These are phyloP conservation scores for Morpho deidamia DNA, from an alignment of 2,888 invertebrate species.

Conservation along the genomic window DNA sequence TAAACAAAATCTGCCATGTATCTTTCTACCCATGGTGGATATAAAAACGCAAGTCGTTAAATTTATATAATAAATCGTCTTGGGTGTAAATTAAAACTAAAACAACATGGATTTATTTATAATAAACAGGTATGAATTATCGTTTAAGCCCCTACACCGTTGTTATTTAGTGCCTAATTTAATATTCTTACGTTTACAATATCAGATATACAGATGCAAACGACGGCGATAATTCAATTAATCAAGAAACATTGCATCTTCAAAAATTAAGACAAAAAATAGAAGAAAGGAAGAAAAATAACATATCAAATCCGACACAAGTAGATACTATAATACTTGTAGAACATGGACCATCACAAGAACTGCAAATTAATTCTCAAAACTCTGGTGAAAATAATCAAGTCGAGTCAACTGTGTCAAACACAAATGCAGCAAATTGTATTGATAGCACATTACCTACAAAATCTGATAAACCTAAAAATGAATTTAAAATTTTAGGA, in stretches of 20 bases:
- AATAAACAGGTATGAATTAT: constrained; percentile 79
- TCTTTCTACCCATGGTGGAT: too few relatives aligned
- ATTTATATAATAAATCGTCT: background rate
- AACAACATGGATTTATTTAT: constrained; percentile 82
- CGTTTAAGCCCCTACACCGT: background rate
- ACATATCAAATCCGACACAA: constrained; percentile 15
- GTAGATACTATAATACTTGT: constrained; percentile 22
- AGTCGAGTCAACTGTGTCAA: background rate
- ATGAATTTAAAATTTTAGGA: constrained; percentile 83
- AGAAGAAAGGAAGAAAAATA: constrained; percentile 70
- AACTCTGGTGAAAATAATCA: constrained; percentile 7
- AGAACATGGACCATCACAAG: constrained; percentile 9
- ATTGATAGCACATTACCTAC: background rate
- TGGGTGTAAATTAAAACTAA: background rate
- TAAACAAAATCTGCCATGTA: too few relatives aligned
- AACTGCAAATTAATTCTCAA: background rate
- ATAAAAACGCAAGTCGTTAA: background rate
- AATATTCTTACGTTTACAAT: constrained; percentile 4
- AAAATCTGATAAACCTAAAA: constrained; percentile 24
- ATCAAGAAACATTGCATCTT: constrained; percentile 76
- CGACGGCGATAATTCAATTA: constrained; percentile 46
- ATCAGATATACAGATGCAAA: constrained; percentile 66
- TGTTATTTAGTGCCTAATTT: too few relatives aligned
- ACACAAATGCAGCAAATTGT: constrained; percentile 1
- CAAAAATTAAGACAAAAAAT: constrained; percentile 79